Evolutionary conservation across 2,888 invertebrate species (phyloP).

Genomic region (Phortica magna): DNA sequence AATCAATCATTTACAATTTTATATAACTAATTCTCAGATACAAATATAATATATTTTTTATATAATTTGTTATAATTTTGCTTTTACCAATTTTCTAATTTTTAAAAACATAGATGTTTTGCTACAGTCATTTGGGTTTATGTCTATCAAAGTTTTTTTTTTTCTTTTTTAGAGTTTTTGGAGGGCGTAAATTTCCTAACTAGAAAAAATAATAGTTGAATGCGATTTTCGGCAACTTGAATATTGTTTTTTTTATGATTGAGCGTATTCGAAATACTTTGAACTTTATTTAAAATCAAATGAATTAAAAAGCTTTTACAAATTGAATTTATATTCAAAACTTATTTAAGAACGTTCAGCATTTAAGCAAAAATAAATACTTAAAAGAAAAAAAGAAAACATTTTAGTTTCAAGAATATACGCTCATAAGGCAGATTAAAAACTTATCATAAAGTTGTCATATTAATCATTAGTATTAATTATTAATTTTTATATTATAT

Average conservation of each 20-base stretch:
- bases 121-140: conserved; percentile 27
- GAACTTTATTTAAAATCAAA: neutral
- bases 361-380: no score
- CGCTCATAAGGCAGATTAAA: no score
- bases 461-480: no score
- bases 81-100: conserved; percentile 10
- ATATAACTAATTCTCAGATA: neutral
- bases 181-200: conserved; percentile 32
- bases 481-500: no score
- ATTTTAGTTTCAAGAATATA: no score
- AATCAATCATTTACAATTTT: conserved; percentile 2
- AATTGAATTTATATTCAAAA: neutral
- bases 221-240: neutral
- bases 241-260: neutral
- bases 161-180: neutral
- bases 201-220: neutral
- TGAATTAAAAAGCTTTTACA: neutral
- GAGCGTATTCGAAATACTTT: neutral
- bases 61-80: neutral
- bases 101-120: conserved; percentile 8
- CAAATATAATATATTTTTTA: neutral
- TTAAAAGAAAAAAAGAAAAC: no score
- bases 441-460: no score
- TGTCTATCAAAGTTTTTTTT: conserved; percentile 4
- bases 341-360: neutral